These are phyloP conservation scores for Eptesicus fuscus DNA, from an alignment of 2,113 vertebrate genomes.

Conservation along the genomic window DNA sequence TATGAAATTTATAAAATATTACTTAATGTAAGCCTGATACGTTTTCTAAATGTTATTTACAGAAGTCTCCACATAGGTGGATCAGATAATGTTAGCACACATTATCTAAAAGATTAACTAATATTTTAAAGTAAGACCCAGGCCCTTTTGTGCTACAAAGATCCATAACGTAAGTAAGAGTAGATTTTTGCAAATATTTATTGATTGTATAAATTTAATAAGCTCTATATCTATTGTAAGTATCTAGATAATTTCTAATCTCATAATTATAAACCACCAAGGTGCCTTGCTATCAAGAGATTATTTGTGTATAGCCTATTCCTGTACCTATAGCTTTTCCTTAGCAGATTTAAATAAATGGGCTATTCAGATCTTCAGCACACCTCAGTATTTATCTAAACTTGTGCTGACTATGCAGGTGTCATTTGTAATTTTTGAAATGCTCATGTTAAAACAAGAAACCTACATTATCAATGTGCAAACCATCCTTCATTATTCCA, in stretches of 20 bases:
- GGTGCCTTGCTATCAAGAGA: not conserved
- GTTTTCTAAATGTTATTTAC: not conserved
- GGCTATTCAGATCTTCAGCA: not conserved
- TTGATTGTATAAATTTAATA: not conserved
- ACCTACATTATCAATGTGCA: constrained; percentile 17
- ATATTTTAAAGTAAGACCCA: not conserved
- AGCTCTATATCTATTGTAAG: not conserved
- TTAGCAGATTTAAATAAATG: constrained; percentile 2
- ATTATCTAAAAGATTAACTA: not conserved
- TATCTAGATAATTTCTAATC: not conserved
- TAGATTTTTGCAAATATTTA: not conserved
- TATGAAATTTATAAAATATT: not conserved
- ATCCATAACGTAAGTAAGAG: not conserved
- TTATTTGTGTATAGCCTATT: not conserved
- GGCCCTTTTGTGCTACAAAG: not conserved
- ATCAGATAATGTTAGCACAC: not conserved
- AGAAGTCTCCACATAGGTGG: not conserved
- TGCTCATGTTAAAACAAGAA: not conserved
- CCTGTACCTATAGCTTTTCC: not conserved
- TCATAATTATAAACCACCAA: not conserved
- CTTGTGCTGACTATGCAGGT: not conserved
- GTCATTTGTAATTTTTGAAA: constrained; percentile 34
- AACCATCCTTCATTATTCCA: constrained; percentile 20
- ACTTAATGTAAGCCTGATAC: not conserved
- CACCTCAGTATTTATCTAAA: constrained; percentile 9